These are phyloP conservation scores for Apogon talboti DNA, from an alignment of 2,797 vertebrate genomes.

Conservation along the genomic window DNA sequence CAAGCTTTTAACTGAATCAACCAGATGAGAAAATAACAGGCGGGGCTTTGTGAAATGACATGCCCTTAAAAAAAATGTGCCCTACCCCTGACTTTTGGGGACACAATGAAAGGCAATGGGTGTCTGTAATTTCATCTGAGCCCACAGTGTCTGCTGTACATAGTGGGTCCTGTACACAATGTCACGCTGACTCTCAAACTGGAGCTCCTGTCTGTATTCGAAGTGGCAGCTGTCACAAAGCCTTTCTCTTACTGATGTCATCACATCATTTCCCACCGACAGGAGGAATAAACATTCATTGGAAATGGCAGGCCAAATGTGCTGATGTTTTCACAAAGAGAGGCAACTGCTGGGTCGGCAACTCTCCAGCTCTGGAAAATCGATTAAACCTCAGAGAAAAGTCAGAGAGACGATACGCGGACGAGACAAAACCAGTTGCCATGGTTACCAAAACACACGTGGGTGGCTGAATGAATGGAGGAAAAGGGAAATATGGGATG, in stretches of 20 bases:
- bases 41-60: constrained; percentile 21
- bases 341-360: constrained; percentile 70
- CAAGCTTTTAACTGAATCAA: constrained; percentile 10
- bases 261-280: constrained; percentile 51
- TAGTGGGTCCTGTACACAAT: constrained; percentile 38
- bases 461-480: constrained; percentile 12
- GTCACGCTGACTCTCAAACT: constrained; percentile 46
- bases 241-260: constrained; percentile 55
- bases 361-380: constrained; percentile 68
- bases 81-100: constrained; percentile 31
- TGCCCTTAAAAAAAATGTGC: constrained; percentile 28
- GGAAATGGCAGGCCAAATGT: constrained; percentile 61
- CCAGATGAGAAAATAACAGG: constrained; percentile 9
- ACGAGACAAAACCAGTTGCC: constrained; percentile 64
- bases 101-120: constrained; percentile 27
- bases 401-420: constrained; percentile 34
- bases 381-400: constrained; percentile 58
- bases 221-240: constrained; percentile 75
- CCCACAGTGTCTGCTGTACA: constrained; percentile 27
- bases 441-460: constrained; percentile 55
- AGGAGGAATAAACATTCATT: constrained; percentile 44
- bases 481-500: constrained; percentile 21
- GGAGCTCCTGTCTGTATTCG: constrained; percentile 41
- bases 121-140: constrained; percentile 48
- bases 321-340: constrained; percentile 71